Conservation (phyloP, 1,140 invertebrate species). For the Polypedilum vanderplanki region DNA sequence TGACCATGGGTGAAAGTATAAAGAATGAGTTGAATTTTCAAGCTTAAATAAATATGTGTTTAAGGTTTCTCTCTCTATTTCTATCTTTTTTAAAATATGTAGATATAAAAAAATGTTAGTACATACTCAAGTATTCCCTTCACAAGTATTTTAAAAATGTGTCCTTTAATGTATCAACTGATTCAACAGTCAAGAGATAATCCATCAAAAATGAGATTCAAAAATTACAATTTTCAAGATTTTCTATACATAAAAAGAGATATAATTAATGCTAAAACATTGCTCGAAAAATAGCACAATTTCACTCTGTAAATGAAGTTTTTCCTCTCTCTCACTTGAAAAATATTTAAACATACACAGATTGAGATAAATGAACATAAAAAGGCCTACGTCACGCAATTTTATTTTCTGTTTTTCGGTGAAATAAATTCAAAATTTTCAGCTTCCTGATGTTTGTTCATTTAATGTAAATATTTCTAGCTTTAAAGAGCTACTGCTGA, state of each 20-base stretch:
- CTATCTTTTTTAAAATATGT: neutral
- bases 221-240: conserved; percentile 17
- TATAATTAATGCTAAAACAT: conserved; percentile 10
- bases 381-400: conserved; percentile 10
- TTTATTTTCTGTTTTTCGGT: neutral
- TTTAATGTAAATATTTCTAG: too few relatives aligned
- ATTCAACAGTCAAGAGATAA: neutral
- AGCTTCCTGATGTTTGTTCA: neutral
- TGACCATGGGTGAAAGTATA: neutral
- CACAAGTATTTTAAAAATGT: neutral
- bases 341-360: neutral
- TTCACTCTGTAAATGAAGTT: conserved; percentile 18
- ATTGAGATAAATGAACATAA: conserved; percentile 12
- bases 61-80: conserved; percentile 3
- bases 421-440: neutral
- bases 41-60: conserved; percentile 19
- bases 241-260: neutral
- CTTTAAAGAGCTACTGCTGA: too few relatives aligned
- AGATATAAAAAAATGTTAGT: neutral
- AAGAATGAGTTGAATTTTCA: conserved; percentile 13
- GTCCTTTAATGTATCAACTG: neutral
- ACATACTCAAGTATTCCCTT: neutral
- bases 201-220: conserved; percentile 11
- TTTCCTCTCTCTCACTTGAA: neutral
- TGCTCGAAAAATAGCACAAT: neutral